Conservation (phyloP, 2,888 invertebrate species). For the Imbricaverruca yamaguchii region DNA sequence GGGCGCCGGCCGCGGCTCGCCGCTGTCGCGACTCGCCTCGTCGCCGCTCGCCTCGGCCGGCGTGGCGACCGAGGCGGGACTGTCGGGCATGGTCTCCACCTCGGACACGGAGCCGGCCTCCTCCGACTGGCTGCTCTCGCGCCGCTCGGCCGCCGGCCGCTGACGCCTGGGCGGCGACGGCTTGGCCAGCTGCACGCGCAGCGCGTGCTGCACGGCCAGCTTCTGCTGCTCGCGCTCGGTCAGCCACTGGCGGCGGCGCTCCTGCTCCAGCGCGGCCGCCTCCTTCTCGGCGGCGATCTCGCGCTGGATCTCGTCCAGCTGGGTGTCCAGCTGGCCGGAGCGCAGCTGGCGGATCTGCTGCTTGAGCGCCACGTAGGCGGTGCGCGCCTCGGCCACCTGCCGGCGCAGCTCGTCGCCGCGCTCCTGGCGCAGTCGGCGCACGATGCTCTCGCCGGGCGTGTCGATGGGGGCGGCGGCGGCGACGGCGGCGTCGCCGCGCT, state of each 20-base stretch:
- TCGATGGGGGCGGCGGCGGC: constrained; percentile 41
- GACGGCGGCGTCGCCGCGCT: constrained; percentile 46
- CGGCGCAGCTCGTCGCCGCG: constrained; percentile 67
- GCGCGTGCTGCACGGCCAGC: constrained; percentile 19
- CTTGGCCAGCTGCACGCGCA: neutral
- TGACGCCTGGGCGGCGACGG: constrained; percentile 11
- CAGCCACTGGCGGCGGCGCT: constrained; percentile 48
- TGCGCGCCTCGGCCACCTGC: constrained; percentile 59
- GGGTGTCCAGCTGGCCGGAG: constrained; percentile 58
- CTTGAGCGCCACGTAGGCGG: constrained; percentile 64
- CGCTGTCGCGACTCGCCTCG: neutral
- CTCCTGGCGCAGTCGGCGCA: constrained; percentile 44
- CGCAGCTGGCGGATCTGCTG: constrained; percentile 52
- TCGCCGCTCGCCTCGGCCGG: neutral
- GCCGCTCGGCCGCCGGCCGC: neutral
- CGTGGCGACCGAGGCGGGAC: neutral
- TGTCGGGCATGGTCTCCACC: neutral
- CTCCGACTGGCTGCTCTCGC: constrained; percentile 24
- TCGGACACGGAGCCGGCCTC: constrained; percentile 4
- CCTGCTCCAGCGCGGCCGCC: constrained; percentile 60
- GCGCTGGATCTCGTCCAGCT: constrained; percentile 63
- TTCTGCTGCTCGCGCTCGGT: constrained; percentile 9
- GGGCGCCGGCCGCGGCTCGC: constrained; percentile 6
- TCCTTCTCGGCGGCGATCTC: constrained; percentile 60
- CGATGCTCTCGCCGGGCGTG: constrained; percentile 69